phyloP scores from a whole-genome alignment of 2,113 vertebrate species.

The Odocoileus hemionus region DNA sequence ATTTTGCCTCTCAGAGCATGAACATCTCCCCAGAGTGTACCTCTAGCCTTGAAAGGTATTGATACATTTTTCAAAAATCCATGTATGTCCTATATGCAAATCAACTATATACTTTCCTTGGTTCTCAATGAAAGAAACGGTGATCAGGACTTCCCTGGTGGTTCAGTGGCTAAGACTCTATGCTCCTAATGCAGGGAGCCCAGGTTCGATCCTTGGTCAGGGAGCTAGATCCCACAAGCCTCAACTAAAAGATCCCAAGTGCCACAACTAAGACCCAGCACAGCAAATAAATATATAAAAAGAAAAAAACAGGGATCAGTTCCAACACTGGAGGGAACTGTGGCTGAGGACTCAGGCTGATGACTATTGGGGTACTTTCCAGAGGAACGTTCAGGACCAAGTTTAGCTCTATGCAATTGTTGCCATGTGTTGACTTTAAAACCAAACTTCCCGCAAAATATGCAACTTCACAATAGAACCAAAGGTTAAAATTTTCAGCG shows the following conservation, averaged over 20 bases:
- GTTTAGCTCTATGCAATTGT: not conserved
- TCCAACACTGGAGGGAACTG: not conserved
- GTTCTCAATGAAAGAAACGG: not conserved
- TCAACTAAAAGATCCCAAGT: not conserved
- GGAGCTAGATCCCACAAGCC: not conserved
- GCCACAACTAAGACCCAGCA: not conserved
- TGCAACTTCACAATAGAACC: not conserved
- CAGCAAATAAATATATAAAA: not conserved
- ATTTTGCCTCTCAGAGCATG: not conserved
- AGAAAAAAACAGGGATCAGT: not conserved
- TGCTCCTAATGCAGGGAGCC: not conserved
- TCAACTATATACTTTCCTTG: not conserved
- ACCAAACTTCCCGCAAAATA: not conserved
- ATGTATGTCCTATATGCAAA: not conserved
- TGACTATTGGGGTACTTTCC: not conserved
- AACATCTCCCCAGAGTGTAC: not conserved
- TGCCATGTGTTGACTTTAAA: not conserved
- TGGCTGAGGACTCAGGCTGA: not conserved
- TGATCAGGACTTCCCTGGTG: not conserved
- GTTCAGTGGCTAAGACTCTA: not conserved
- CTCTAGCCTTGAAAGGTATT: not conserved
- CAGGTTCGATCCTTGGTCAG: not conserved
- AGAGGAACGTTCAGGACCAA: not conserved
- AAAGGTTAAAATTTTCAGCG: not conserved
- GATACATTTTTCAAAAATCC: not conserved